A percentile compares a stretch with the other conserved stretches of the same genome.
Evolutionary conservation across 2,113 vertebrate genomes (phyloP).

Genomic region (Nettapus auritus): DNA sequence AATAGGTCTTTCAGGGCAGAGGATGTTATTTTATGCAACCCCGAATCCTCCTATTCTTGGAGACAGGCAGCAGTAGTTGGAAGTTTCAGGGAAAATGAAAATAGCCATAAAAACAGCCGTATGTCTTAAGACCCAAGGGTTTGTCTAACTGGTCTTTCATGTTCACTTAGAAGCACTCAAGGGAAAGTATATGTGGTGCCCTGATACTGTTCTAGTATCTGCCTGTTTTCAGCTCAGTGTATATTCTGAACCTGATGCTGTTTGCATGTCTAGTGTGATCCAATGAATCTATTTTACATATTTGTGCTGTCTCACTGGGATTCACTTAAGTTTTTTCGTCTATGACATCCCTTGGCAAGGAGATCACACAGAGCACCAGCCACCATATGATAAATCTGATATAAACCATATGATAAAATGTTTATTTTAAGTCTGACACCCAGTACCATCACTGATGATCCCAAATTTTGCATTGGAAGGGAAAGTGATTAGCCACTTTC

Average conservation of each 20-base stretch:
- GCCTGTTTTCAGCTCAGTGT: not conserved
- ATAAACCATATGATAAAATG: not conserved
- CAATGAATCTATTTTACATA: not conserved
- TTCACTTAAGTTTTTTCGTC: not conserved
- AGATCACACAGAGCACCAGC: fast-evolving
- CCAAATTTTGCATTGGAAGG: not conserved
- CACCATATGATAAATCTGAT: not conserved
- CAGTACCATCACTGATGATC: not conserved
- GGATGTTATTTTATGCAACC: not conserved
- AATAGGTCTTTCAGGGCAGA: not conserved
- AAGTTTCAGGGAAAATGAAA: not conserved
- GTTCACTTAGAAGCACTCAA: not conserved
- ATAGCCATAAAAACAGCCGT: not conserved
- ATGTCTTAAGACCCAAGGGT: not conserved
- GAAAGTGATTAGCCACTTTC: not conserved
- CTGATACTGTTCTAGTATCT: not conserved
- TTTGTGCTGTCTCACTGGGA: not conserved
- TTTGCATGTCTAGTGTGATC: not conserved
- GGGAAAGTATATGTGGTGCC: not conserved
- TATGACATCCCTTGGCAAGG: not conserved
- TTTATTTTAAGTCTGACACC: not conserved
- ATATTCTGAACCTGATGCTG: not conserved
- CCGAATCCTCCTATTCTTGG: not conserved
- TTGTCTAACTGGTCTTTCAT: not conserved
- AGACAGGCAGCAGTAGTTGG: not conserved